These are phyloP conservation scores for Apistogramma diplotaenia DNA, from an alignment of 2,113 vertebrate genomes.

Conservation along the genomic window DNA sequence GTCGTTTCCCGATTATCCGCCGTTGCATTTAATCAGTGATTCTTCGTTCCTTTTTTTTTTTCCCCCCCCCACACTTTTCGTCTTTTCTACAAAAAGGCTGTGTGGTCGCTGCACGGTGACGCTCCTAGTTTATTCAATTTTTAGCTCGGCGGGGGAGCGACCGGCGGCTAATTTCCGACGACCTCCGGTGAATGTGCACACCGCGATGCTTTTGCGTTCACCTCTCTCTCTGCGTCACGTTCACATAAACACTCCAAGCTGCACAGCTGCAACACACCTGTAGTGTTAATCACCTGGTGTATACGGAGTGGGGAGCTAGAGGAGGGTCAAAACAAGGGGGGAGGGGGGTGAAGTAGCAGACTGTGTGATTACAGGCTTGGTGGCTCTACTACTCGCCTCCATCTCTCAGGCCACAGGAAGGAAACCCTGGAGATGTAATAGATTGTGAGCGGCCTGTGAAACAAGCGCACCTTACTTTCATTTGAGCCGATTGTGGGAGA, in stretches of 20 bases:
- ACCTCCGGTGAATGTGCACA: not conserved
- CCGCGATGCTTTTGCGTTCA: not conserved
- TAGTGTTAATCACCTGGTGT: conserved; percentile 22
- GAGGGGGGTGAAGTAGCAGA: conserved; percentile 21
- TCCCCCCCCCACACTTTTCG: not conserved
- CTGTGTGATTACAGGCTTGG: conserved; percentile 50
- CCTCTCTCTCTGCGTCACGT: not conserved
- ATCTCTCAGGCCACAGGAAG: conserved; percentile 33
- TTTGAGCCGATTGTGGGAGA: not conserved
- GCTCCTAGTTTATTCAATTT: not conserved
- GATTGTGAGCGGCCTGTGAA: conserved; percentile 20
- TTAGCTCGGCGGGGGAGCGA: not conserved
- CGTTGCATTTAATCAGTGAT: not conserved
- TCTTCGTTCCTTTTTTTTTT: not conserved
- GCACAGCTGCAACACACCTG: not conserved
- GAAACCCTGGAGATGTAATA: conserved; percentile 36
- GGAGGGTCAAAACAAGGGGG: conserved; percentile 12
- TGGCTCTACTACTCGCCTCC: conserved; percentile 22
- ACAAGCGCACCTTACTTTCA: not conserved
- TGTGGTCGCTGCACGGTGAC: not conserved
- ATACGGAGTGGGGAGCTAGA: not conserved
- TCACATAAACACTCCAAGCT: not conserved
- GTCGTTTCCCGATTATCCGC: not conserved
- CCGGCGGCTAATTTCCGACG: not conserved
- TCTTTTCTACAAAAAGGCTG: not conserved